Evolutionary conservation across 2,888 invertebrate species (phyloP), one percentile per base, ranked within the genome.

Genomic region (Ferrisia virgata): DNA sequence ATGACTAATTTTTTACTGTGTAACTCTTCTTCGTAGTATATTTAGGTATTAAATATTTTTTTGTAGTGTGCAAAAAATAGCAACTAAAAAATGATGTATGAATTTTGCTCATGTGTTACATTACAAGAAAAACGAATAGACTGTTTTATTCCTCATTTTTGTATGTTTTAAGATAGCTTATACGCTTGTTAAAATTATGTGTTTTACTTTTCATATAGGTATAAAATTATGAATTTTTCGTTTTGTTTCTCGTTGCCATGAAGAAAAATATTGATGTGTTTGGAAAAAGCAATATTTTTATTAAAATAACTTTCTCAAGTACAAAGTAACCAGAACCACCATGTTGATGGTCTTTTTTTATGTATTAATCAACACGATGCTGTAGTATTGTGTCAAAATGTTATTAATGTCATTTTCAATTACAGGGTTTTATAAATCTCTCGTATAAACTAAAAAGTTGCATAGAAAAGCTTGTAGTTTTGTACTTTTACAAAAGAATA

Each of bases 91-190:
- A 9, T 53, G 3, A 53, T 53, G 22, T 53, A 53, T 43, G 40
- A 28, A 28, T 15, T 76, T 76, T 76, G 72, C 72, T 76, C 72
- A 76, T 28, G 6, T 33, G 36, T 33, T n/a, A n/a, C n/a, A 25
- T 76, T 33, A 76, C 36, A 31, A 69, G 25, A 69, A 18, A 22
- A 69, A 15, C 36, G 64, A 76, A 76, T 76, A 76, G 72, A 36
- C 72, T 76, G 72, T 36, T 33, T 76, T 72, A 76, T 76, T 76
- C 72, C 72, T 76, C 36, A 36, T 76, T 76, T n/a, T 76, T 76
- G 33, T 36, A 76, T 69, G 28, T 69, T 53, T 9, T 69, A 69
- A 69, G 33, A 36, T 36, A 76, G 72, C 72, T 76, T 76, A 76
- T 76, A 76, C 72, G 72, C 72, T 76, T 76, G 72, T 28, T 76